A percentile compares a stretch with the other conserved stretches of the same genome.
Conservation (phyloP, 2,888 invertebrate genomes). For the Plagodis dolabraria region DNA sequence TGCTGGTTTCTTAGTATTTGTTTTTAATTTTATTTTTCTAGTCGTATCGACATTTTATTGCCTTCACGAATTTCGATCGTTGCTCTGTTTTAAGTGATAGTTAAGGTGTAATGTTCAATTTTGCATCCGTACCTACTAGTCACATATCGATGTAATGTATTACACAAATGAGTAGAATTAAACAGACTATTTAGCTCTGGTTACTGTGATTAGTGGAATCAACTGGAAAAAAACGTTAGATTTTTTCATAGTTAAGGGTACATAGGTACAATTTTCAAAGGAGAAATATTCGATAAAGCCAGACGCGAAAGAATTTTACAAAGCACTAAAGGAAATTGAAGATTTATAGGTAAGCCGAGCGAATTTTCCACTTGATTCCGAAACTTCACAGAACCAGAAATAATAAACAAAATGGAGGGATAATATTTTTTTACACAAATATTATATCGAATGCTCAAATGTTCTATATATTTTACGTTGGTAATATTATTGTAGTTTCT, state of each 20-base stretch:
- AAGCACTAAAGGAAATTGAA: slow-evolving; percentile 35
- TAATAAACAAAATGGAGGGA: slow-evolving; percentile 60
- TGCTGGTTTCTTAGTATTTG: slow-evolving; percentile 65
- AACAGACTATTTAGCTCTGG: slow-evolving; percentile 37
- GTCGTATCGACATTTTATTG: slow-evolving; percentile 65
- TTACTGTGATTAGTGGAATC: slow-evolving; percentile 49
- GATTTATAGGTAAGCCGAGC: slow-evolving; percentile 30
- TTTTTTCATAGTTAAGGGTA: slow-evolving; percentile 9
- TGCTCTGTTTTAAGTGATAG: slow-evolving; percentile 53
- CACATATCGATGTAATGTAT: slow-evolving; percentile 64
- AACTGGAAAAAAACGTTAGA: slow-evolving; percentile 36
- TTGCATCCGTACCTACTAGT: slow-evolving; percentile 68
- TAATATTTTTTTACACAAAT: slow-evolving; percentile 80
- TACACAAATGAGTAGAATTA: slow-evolving; percentile 51
- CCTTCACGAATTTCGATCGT: slow-evolving; percentile 47
- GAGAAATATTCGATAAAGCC: slow-evolving; percentile 24
- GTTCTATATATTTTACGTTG: slow-evolving; percentile 78
- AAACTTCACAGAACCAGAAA: slow-evolving; percentile 54
- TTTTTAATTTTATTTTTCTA: slow-evolving; percentile 63
- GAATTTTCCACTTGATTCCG: slow-evolving; percentile 49
- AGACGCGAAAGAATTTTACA: slow-evolving; percentile 21
- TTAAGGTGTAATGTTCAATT: slow-evolving; percentile 57
- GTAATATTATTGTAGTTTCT: slow-evolving; percentile 74
- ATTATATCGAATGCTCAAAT: slow-evolving; percentile 80
- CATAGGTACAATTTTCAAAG: slow-evolving; percentile 20